Percentiles rank a stretch among this genome's conserved stretches.
phyloP scores from a whole-genome alignment of 2,797 vertebrate species.

The Semaprochilodus insignis region DNA sequence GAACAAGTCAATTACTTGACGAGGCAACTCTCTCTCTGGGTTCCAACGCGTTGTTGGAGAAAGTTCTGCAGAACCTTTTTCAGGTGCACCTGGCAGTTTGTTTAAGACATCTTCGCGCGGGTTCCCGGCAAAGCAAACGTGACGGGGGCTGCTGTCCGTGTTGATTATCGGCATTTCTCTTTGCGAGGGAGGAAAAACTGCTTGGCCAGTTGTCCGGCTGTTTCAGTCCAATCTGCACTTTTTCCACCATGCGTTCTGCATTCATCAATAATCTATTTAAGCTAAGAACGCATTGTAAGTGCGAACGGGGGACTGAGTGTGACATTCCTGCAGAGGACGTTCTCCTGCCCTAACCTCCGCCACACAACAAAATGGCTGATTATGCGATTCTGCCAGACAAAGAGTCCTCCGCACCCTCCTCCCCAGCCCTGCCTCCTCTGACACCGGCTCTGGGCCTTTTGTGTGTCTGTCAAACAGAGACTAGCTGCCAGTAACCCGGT shows the following conservation, averaged over 20 bases:
- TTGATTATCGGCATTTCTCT: constrained; percentile 7
- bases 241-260: constrained; percentile 54
- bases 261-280: constrained; percentile 61
- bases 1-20: not conserved
- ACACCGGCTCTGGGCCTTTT: constrained; percentile 53
- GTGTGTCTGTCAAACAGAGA: constrained; percentile 52
- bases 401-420: constrained; percentile 53
- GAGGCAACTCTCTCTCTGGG: not conserved
- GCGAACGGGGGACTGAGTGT: constrained; percentile 50
- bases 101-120: constrained; percentile 1
- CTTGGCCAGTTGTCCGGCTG: constrained; percentile 45
- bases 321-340: constrained; percentile 57
- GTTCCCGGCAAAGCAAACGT: not conserved
- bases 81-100: not conserved
- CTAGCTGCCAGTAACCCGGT: constrained; percentile 50
- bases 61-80: not conserved
- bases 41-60: not conserved
- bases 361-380: constrained; percentile 60
- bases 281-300: constrained; percentile 58
- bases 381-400: constrained; percentile 56
- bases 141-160: not conserved
- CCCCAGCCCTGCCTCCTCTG: constrained; percentile 51
- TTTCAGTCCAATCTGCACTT: constrained; percentile 54
- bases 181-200: constrained; percentile 25
- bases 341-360: constrained; percentile 56